phyloP scores from a whole-genome alignment of 2,113 vertebrate species.

The Nipponia nippon region DNA sequence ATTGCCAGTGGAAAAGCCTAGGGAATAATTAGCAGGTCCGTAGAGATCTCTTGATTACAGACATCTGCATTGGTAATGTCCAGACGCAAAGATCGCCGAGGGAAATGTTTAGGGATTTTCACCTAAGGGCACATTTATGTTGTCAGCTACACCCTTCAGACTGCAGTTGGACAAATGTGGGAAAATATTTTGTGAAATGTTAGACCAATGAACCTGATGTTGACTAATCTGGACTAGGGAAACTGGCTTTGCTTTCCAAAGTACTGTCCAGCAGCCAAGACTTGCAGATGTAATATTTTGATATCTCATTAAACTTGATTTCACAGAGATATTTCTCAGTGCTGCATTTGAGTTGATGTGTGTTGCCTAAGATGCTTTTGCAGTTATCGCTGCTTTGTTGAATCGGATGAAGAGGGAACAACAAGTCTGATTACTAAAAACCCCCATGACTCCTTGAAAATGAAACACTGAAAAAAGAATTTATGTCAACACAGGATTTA shows the following conservation, averaged over 20 bases:
- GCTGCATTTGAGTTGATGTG: neutral
- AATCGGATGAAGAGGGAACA: conserved; percentile 1
- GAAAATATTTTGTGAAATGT: conserved; percentile 79
- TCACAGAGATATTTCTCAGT: conserved; percentile 42
- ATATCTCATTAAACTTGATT: conserved; percentile 72
- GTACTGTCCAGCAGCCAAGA: conserved; percentile 66
- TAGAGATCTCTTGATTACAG: conserved; percentile 70
- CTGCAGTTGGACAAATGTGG: conserved; percentile 76
- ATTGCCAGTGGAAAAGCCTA: conserved; percentile 70
- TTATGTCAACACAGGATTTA: conserved; percentile 53
- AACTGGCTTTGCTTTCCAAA: conserved; percentile 65
- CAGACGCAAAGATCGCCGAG: conserved; percentile 56
- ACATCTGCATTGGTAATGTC: conserved; percentile 71
- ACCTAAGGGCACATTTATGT: conserved; percentile 76
- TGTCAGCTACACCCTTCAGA: conserved; percentile 74
- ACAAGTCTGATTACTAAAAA: conserved; percentile 14
- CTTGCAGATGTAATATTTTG: conserved; percentile 71
- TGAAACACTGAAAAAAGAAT: conserved; percentile 28
- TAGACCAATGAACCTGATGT: conserved; percentile 73
- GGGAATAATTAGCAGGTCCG: conserved; percentile 74
- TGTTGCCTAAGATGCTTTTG: neutral
- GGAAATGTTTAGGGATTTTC: conserved; percentile 70
- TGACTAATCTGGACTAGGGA: conserved; percentile 67
- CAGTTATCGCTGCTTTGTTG: neutral
- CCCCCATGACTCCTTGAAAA: conserved; percentile 49